phyloP scores from a whole-genome alignment of 1,140 invertebrate genomes.

The Melipona quadrifasciata region DNA sequence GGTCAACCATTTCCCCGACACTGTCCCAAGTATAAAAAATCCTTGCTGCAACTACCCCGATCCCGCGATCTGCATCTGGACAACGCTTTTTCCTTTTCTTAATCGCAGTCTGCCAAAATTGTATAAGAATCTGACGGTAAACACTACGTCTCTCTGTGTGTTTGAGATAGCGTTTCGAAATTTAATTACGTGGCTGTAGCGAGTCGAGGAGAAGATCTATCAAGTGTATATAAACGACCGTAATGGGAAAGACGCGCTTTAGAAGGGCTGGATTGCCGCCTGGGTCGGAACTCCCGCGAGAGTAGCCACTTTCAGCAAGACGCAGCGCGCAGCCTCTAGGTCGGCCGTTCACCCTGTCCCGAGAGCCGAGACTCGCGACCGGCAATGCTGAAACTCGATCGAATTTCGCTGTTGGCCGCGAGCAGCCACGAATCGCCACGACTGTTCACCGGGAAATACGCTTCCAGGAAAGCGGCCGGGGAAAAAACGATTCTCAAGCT shows the following conservation, averaged over 20 bases:
- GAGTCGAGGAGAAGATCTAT: neutral
- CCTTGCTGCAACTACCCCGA: neutral
- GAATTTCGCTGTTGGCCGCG: conserved; percentile 55
- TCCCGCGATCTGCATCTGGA: neutral
- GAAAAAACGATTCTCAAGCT: neutral
- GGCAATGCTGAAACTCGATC: conserved; percentile 63
- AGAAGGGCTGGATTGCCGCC: conserved; percentile 59
- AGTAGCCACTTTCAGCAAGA: conserved; percentile 67
- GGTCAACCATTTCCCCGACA: conserved; percentile 53
- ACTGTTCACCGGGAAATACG: conserved; percentile 31
- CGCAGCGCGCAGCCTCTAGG: conserved; percentile 80
- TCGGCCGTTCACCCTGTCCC: conserved; percentile 81
- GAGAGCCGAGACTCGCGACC: conserved; percentile 54
- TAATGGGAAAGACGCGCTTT: neutral
- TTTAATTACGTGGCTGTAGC: too few species aligned
- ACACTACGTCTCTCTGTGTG: too few species aligned
- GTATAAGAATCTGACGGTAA: too few species aligned
- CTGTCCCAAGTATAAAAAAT: conserved; percentile 30
- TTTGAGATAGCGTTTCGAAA: too few species aligned
- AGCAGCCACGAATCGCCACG: conserved; percentile 3
- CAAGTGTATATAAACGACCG: neutral
- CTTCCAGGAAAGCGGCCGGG: conserved; percentile 24
- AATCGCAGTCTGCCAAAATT: too few species aligned
- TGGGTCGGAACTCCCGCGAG: conserved; percentile 71
- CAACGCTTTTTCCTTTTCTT: neutral